These are phyloP conservation scores for Danaus melanippus DNA, from an alignment of 1,140 invertebrate species.

Conservation along the genomic window DNA sequence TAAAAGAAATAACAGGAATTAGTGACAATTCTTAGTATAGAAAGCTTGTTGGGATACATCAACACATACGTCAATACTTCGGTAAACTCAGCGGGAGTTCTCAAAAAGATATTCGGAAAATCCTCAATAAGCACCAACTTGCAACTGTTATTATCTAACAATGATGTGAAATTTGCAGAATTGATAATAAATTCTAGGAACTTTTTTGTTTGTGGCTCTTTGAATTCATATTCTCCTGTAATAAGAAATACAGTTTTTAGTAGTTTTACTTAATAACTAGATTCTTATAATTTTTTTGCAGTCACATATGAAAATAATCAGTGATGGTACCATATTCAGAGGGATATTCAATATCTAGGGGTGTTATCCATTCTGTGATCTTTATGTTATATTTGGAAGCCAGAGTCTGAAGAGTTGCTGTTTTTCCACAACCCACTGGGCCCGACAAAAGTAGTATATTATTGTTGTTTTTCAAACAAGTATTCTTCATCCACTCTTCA, in stretches of 20 bases:
- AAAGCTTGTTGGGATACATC: conserved; percentile 1
- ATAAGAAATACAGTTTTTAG: conserved; percentile 7
- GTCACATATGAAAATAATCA: conserved; percentile 1
- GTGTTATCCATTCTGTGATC: conserved; percentile 82
- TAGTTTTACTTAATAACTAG: not conserved
- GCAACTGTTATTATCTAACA: conserved; percentile 72
- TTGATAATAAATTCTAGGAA: conserved; percentile 80
- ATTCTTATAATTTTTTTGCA: not conserved
- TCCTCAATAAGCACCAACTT: conserved; percentile 81
- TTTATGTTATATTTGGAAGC: conserved; percentile 74
- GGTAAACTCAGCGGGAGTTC: conserved; percentile 74
- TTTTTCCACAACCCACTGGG: conserved; percentile 82
- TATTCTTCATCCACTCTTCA: conserved; percentile 71
- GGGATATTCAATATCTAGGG: conserved; percentile 73
- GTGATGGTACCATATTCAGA: conserved; percentile 48
- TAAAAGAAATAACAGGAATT: conserved; percentile 47
- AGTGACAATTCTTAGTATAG: not conserved
- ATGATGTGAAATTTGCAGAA: conserved; percentile 78
- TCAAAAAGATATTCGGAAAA: conserved; percentile 80
- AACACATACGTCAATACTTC: conserved; percentile 76
- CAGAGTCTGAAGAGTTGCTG: conserved; percentile 74
- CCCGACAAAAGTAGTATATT: conserved; percentile 79
- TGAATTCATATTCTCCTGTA: conserved; percentile 58
- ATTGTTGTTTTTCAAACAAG: conserved; percentile 44
- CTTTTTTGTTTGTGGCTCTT: conserved; percentile 74